Percentiles rank a stretch among this genome's conserved stretches.
Conservation (phyloP, 1,140 invertebrate species). For the Dufourea novaeangliae region DNA sequence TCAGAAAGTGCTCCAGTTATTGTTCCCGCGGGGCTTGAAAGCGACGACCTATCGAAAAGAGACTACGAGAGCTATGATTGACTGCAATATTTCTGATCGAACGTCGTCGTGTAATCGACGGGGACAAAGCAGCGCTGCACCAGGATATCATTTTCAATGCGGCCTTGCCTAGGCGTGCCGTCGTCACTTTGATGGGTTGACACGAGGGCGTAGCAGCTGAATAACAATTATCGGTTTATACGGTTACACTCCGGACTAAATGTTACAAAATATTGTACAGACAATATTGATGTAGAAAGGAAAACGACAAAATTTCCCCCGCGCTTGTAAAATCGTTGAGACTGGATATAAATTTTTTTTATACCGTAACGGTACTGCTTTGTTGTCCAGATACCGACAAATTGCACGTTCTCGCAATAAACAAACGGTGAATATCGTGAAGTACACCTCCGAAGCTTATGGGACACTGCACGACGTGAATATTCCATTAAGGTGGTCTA, state of each 20-base stretch:
- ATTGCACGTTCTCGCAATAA: neutral
- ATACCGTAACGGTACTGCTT: no score
- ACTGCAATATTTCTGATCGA: conserved; percentile 46
- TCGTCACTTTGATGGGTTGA: neutral
- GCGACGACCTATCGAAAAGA: conserved; percentile 12
- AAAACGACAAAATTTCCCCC: no score
- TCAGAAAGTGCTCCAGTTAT: conserved; percentile 29
- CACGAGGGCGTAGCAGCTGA: neutral
- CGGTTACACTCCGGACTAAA: neutral
- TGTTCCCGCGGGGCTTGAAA: conserved; percentile 35
- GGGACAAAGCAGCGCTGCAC: neutral
- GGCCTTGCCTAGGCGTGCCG: neutral
- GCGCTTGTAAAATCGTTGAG: no score
- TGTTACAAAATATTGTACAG: neutral
- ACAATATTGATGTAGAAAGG: neutral
- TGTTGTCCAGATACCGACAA: neutral
- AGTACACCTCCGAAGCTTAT: neutral
- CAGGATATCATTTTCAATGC: conserved; percentile 16
- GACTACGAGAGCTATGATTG: neutral
- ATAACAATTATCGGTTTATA: conserved; percentile 23
- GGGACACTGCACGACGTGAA: neutral
- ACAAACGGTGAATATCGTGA: neutral
- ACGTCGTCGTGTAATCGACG: conserved; percentile 28
- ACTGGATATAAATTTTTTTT: no score
- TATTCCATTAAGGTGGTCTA: conserved; percentile 20